A percentile compares a stretch with the other conserved stretches of the same genome.
Conservation (phyloP, 92 coral and sea anemone species). For the Siderastrea radians region DNA sequence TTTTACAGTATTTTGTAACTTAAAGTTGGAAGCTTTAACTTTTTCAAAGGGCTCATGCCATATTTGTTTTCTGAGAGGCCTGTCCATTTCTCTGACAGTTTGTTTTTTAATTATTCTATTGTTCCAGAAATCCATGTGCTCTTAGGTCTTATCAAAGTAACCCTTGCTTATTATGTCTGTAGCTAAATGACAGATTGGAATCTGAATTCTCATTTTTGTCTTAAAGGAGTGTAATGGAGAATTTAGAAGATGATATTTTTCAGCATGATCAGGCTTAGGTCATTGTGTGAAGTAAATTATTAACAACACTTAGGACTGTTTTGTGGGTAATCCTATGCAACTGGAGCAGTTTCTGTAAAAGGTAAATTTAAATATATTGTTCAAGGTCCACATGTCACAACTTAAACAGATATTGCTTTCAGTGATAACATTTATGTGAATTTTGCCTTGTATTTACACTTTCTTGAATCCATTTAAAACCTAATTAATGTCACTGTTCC, state of each 20-base stretch:
- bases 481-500: too few species aligned
- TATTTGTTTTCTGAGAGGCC: neutral
- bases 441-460: too few species aligned
- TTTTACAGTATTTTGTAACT: too few species aligned
- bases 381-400: too few species aligned
- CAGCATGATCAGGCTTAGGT: neutral
- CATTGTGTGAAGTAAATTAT: neutral
- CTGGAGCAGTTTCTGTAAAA: neutral
- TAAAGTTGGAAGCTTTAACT: too few species aligned
- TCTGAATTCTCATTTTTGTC: neutral
- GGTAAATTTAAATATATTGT: neutral
- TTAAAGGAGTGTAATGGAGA: neutral
- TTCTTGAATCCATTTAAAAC: too few species aligned
- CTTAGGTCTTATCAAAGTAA: conserved; percentile 6
- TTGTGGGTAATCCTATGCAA: neutral
- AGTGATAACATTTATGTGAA: too few species aligned
- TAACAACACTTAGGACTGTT: neutral
- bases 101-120: neutral
- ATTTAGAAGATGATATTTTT: neutral
- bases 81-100: neutral
- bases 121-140: neutral
- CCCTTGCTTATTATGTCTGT: conserved; percentile 20
- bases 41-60: neutral
- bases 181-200: neutral
- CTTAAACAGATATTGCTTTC: too few species aligned